Percentiles rank a stretch among this genome's conserved stretches.
Conservation (phyloP, 2,888 invertebrate species). For the Tenthredo scrophulariae region DNA sequence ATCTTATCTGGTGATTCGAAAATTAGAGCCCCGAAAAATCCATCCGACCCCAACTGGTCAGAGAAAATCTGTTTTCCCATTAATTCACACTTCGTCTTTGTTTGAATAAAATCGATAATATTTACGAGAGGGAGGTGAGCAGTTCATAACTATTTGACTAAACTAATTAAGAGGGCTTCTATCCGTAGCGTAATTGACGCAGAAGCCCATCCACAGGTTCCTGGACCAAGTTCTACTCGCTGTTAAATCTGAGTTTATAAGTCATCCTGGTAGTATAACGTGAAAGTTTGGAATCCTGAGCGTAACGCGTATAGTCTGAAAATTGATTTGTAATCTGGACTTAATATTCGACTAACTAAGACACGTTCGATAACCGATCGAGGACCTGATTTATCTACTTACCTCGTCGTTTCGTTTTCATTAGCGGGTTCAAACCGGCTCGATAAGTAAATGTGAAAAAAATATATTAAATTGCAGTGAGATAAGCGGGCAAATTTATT, state of each 20-base stretch:
- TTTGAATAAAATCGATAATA: not conserved
- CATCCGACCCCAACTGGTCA: not conserved
- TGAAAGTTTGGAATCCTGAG: not conserved
- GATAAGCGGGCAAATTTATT: not conserved
- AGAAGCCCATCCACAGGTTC: not conserved
- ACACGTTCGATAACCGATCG: not conserved
- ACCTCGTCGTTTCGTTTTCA: too few relatives aligned
- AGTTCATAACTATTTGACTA: not conserved
- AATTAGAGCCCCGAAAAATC: not conserved
- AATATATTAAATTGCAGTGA: not conserved
- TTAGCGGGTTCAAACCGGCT: too few relatives aligned
- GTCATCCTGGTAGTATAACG: conserved; percentile 5
- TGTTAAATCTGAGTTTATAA: conserved; percentile 12
- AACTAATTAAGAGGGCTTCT: conserved; percentile 1
- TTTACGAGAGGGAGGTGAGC: not conserved
- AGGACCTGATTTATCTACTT: not conserved
- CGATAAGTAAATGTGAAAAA: not conserved
- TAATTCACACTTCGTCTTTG: not conserved
- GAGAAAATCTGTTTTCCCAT: not conserved
- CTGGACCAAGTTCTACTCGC: not conserved
- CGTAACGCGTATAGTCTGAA: not conserved
- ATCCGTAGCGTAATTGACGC: conserved; percentile 17
- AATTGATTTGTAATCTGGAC: conserved; percentile 21
- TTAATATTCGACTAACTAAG: conserved; percentile 19
- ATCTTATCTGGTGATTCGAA: too few relatives aligned